phyloP scores from a whole-genome alignment of 2,797 vertebrate genomes.

The Oryzias dopingdopingensis region DNA sequence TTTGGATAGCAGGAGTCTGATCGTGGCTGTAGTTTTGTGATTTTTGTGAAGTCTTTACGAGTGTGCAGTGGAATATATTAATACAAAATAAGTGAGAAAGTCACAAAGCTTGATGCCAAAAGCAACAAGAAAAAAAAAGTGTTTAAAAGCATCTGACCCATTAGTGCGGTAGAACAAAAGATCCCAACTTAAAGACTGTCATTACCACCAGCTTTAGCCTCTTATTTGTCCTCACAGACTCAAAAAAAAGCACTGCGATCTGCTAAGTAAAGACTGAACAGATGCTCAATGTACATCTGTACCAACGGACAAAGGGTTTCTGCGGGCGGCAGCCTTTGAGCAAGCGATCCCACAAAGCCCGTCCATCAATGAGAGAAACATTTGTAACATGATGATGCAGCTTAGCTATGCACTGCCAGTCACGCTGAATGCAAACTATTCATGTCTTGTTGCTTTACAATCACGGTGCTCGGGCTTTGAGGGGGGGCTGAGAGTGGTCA shows the following conservation, averaged over 20 bases:
- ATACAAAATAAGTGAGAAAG: too few species aligned
- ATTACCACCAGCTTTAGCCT: slow-evolving; percentile 45
- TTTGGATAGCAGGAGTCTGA: too few species aligned
- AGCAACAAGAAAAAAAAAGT: slow-evolving; percentile 10
- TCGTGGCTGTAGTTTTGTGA: too few species aligned
- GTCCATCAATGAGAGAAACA: slow-evolving; percentile 58
- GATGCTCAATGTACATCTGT: slow-evolving; percentile 21
- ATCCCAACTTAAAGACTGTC: slow-evolving; percentile 42
- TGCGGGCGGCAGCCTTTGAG: slow-evolving; percentile 36
- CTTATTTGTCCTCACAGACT: slow-evolving; percentile 53
- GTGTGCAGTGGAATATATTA: too few species aligned
- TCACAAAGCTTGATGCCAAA: background rate
- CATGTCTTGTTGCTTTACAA: slow-evolving; percentile 58
- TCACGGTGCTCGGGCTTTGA: slow-evolving; percentile 29
- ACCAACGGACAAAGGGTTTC: slow-evolving; percentile 49
- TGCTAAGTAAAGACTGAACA: slow-evolving; percentile 45
- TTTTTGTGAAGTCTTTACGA: too few species aligned
- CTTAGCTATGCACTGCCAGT: slow-evolving; percentile 52
- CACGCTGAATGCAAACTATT: slow-evolving; percentile 65
- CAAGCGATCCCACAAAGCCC: slow-evolving; percentile 37
- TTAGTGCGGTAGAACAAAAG: slow-evolving; percentile 51
- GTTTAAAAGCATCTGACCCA: slow-evolving; percentile 25
- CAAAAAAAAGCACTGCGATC: slow-evolving; percentile 42
- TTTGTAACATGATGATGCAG: slow-evolving; percentile 62
- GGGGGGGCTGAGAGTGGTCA: slow-evolving; percentile 35